These are phyloP conservation scores for Ommatoiulus sabulosus DNA, from an alignment of 2,888 invertebrate species.

Conservation along the genomic window DNA sequence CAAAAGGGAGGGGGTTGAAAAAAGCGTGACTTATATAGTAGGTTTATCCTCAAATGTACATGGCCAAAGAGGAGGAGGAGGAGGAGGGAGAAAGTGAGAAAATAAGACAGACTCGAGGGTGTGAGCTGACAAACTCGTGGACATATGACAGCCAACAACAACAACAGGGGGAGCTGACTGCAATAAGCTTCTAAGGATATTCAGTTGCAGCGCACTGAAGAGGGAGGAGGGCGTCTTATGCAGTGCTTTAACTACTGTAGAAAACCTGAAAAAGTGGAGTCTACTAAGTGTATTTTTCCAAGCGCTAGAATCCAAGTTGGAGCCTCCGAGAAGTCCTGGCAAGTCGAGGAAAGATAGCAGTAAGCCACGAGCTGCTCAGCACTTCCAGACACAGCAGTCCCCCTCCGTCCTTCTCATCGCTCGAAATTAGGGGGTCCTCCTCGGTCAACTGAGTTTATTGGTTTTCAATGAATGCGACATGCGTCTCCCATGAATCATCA, in stretches of 20 bases:
- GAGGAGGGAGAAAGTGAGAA: not conserved
- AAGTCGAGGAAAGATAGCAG: no score
- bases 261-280: not conserved
- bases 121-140: not conserved
- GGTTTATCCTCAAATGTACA: not conserved
- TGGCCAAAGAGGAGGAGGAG: not conserved
- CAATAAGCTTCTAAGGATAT: not conserved
- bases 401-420: not conserved
- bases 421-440: not conserved
- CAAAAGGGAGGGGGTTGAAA: not conserved
- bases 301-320: not conserved
- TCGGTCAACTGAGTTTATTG: not conserved
- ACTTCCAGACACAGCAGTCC: not conserved
- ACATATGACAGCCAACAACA: not conserved
- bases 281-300: not conserved
- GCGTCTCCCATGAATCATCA: constrained; percentile 1
- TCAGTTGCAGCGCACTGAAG: not conserved
- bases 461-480: not conserved
- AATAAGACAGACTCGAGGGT: not conserved
- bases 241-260: not conserved
- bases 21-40: not conserved
- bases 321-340: not conserved
- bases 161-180: not conserved
- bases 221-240: not conserved
- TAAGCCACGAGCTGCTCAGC: no score